A percentile compares a stretch with the other conserved stretches of the same genome.
Evolutionary conservation across 2,888 invertebrate genomes (phyloP).

Genomic region (Leucoma salicis): DNA sequence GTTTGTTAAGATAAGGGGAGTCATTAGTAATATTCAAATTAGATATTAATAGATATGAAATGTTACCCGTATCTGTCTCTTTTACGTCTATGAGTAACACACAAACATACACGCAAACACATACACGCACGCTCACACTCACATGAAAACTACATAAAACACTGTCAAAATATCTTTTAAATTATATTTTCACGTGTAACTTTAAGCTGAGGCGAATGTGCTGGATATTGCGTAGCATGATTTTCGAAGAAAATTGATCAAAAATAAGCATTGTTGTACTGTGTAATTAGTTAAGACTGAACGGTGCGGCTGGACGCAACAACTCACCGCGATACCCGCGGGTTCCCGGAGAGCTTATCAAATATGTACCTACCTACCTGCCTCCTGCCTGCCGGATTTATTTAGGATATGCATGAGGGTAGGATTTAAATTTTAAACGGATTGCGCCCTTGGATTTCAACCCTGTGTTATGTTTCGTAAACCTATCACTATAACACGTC

Average conservation of each 20-base stretch:
- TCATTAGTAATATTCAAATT: too few relatives aligned
- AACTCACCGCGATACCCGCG: constrained; percentile 49
- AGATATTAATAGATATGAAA: too few relatives aligned
- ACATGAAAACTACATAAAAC: too few relatives aligned
- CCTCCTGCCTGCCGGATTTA: constrained; percentile 76
- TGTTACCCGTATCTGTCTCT: too few relatives aligned
- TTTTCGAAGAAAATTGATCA: constrained; percentile 60
- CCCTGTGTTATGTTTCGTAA: constrained; percentile 71
- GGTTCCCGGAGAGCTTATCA: constrained; percentile 65
- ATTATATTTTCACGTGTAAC: too few relatives aligned
- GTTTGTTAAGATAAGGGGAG: too few relatives aligned
- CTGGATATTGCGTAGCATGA: too few relatives aligned
- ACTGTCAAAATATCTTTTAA: too few relatives aligned
- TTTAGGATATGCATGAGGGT: constrained; percentile 82
- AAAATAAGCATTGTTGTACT: constrained; percentile 55
- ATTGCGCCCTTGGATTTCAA: constrained; percentile 79
- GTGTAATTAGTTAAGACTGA: constrained; percentile 74
- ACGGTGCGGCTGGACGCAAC: constrained; percentile 37
- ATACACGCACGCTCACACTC: too few relatives aligned
- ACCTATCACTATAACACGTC: constrained; percentile 70
- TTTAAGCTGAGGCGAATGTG: too few relatives aligned
- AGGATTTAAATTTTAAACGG: constrained; percentile 82
- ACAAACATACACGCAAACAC: too few relatives aligned
- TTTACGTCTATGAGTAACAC: too few relatives aligned
- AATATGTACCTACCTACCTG: constrained; percentile 78